These are phyloP conservation scores for Schrankia costaestrigalis DNA, from an alignment of 2,888 invertebrate species.

Conservation along the genomic window DNA sequence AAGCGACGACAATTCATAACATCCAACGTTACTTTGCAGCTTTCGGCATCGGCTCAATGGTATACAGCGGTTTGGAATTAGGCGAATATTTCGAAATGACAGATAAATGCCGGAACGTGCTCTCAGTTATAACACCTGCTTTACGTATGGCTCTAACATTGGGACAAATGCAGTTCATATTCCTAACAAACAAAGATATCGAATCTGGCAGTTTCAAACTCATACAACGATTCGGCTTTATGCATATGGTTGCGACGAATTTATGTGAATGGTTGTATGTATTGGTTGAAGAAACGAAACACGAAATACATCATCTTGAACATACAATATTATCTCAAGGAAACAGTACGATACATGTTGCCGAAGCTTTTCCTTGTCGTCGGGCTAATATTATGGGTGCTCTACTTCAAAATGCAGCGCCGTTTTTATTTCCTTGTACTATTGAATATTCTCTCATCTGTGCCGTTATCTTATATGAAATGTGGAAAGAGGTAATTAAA, in stretches of 20 bases:
- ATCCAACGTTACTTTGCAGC: too few relatives aligned
- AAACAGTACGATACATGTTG: conserved; percentile 37
- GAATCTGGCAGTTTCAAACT: conserved; percentile 83
- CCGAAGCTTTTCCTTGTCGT: conserved; percentile 66
- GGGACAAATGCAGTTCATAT: conserved; percentile 96
- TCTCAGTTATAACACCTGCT: conserved; percentile 89
- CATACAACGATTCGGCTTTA: conserved; percentile 92
- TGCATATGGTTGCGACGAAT: conserved; percentile 97
- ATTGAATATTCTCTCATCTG: conserved; percentile 96
- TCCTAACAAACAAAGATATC: conserved; percentile 89
- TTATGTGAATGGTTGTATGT: conserved; percentile 96
- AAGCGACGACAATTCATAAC: too few relatives aligned
- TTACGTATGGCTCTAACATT: conserved; percentile 91
- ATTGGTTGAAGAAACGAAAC: conserved; percentile 92
- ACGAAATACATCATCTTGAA: conserved; percentile 89
- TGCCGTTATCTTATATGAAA: conserved; percentile 92
- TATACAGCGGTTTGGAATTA: conserved; percentile 86
- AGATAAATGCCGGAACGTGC: conserved; percentile 82
- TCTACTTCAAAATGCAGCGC: conserved; percentile 85
- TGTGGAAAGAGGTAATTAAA: conserved; percentile 91
- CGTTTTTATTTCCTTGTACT: conserved; percentile 93
- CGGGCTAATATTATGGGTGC: conserved; percentile 86
- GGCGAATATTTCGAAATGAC: conserved; percentile 88
- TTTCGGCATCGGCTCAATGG: conserved; percentile 85
- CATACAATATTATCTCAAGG: conserved; percentile 48